phyloP scores from a whole-genome alignment of 1,140 invertebrate genomes.

The Nautilus pompilius region DNA sequence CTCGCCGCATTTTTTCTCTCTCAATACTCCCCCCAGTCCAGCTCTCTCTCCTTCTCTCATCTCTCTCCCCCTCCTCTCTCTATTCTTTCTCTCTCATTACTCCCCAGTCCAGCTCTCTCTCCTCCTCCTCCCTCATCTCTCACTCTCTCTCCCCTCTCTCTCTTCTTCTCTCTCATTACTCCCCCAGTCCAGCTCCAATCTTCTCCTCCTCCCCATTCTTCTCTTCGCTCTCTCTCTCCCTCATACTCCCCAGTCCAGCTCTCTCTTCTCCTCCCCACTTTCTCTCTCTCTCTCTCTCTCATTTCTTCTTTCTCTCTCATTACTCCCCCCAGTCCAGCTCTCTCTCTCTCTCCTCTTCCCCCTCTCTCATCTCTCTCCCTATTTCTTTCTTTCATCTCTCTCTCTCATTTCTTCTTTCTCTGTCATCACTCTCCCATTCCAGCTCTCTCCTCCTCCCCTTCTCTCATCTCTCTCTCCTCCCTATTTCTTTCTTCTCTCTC shows the following conservation, averaged over 20 bases:
- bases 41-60: background rate
- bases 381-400: too few relatives aligned
- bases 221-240: background rate
- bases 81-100: too few relatives aligned
- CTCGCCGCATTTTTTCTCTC: background rate
- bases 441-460: too few relatives aligned
- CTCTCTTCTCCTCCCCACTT: background rate
- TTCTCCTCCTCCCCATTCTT: slow-evolving; percentile 1
- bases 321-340: too few relatives aligned
- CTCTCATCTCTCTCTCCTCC: too few relatives aligned
- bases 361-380: too few relatives aligned
- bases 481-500: too few relatives aligned
- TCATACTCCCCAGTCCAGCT: background rate
- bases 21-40: background rate
- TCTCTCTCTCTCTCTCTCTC: slow-evolving; percentile 5
- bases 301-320: slow-evolving; percentile 3
- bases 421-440: too few relatives aligned
- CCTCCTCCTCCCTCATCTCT: background rate
- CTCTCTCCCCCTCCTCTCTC: background rate
- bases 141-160: background rate
- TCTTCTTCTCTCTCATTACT: background rate
- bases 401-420: too few relatives aligned
- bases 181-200: background rate
- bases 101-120: background rate
- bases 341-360: too few relatives aligned